A percentile compares a stretch with the other conserved stretches of the same genome.
These are phyloP conservation scores for Gallinago undulata DNA, from an alignment of 2,113 vertebrate genomes.

Conservation along the genomic window DNA sequence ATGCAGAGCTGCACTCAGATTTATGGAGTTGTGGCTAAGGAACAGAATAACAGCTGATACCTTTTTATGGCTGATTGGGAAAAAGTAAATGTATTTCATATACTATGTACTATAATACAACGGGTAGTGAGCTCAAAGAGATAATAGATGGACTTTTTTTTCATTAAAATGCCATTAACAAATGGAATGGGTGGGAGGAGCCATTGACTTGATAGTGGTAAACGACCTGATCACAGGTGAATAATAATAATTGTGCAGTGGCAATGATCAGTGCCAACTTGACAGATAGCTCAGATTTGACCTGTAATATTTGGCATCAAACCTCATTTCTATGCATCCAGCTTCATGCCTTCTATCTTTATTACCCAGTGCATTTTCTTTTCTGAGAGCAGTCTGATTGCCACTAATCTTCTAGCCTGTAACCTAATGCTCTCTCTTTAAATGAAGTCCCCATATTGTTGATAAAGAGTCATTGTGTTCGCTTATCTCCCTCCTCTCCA, in stretches of 20 bases:
- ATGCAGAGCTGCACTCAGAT: slow-evolving; percentile 12
- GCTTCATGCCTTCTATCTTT: slow-evolving; percentile 52
- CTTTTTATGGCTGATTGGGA: slow-evolving; percentile 8
- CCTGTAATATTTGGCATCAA: slow-evolving; percentile 45
- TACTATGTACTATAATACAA: neutral
- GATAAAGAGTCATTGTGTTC: slow-evolving; percentile 56
- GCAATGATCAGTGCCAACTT: slow-evolving; percentile 36
- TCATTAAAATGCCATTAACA: slow-evolving; percentile 52
- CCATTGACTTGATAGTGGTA: neutral
- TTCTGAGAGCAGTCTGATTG: slow-evolving; percentile 47
- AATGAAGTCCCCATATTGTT: slow-evolving; percentile 53
- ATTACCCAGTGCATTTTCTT: slow-evolving; percentile 54
- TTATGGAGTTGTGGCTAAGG: slow-evolving; percentile 13
- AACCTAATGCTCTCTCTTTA: slow-evolving; percentile 60
- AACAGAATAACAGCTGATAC: slow-evolving; percentile 19
- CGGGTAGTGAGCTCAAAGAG: slow-evolving; percentile 5
- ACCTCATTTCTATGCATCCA: slow-evolving; percentile 54
- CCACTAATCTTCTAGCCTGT: slow-evolving; percentile 54
- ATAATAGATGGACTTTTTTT: slow-evolving; percentile 23
- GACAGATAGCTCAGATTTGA: slow-evolving; percentile 45
- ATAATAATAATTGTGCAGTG: slow-evolving; percentile 16
- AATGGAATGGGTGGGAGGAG: slow-evolving; percentile 38
- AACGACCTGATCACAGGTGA: slow-evolving; percentile 54
- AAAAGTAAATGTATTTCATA: slow-evolving; percentile 29
- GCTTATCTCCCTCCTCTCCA: slow-evolving; percentile 56